These are phyloP conservation scores for Todus mexicanus DNA, from an alignment of 2,797 vertebrate genomes.

Conservation along the genomic window DNA sequence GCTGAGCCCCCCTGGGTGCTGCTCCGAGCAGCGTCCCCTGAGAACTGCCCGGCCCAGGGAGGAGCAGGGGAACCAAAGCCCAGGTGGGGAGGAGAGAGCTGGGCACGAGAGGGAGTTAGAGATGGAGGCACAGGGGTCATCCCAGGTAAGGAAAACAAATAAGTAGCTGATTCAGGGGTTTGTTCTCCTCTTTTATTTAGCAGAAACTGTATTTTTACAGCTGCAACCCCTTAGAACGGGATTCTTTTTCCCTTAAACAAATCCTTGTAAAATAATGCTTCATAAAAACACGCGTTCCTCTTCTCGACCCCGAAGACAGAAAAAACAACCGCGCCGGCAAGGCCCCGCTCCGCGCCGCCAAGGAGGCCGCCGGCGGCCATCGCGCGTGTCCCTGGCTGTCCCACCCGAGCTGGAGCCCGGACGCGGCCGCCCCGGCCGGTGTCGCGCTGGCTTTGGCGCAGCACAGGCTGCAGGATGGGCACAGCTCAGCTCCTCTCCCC, in stretches of 20 bases:
- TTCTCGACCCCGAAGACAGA: constrained; percentile 2
- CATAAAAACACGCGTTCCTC: constrained; percentile 68
- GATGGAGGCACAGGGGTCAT: constrained; percentile 10
- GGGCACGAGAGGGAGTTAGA: background rate
- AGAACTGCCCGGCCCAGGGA: background rate
- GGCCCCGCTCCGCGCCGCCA: background rate
- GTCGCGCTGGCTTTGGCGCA: background rate
- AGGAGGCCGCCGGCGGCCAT: background rate
- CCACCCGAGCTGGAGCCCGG: background rate
- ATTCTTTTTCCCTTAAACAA: constrained; percentile 70
- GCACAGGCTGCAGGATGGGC: fast-evolving
- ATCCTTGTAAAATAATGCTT: constrained; percentile 73
- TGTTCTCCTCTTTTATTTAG: constrained; percentile 52
- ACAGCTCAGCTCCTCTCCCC: background rate
- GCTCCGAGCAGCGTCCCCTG: background rate
- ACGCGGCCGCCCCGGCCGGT: fast-evolving
- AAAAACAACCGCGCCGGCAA: background rate
- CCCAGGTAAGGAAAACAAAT: constrained; percentile 59
- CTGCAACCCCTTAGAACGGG: constrained; percentile 73
- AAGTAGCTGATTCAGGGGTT: constrained; percentile 72
- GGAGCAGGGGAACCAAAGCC: background rate
- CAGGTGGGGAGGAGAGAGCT: background rate
- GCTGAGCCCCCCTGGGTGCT: background rate
- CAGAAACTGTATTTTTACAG: constrained; percentile 76
- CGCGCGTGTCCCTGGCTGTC: background rate